Percentiles rank a stretch among this genome's conserved stretches.
Evolutionary conservation across 1,140 invertebrate species (phyloP).

Genomic region (Pectinophora gossypiella): DNA sequence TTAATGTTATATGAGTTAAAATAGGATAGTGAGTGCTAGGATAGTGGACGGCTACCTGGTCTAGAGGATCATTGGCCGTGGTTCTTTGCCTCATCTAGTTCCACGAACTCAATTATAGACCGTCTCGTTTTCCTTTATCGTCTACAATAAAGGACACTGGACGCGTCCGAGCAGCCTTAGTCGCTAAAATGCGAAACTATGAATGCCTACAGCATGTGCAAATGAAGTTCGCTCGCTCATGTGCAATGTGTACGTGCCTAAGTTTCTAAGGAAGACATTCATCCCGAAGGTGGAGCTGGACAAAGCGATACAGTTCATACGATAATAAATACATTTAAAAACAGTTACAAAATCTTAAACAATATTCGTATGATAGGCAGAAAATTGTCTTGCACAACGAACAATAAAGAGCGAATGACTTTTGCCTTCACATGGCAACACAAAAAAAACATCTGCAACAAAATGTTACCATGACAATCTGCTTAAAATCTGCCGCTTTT

Average conservation of each 20-base stretch:
- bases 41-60: not conserved
- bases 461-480: too few relatives aligned
- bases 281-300: not conserved
- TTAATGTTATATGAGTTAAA: slow-evolving; percentile 26
- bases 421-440: too few relatives aligned
- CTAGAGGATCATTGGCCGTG: not conserved
- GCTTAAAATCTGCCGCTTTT: too few relatives aligned
- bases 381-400: too few relatives aligned
- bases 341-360: too few relatives aligned
- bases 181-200: not conserved
- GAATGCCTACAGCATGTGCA: not conserved
- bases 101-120: too few relatives aligned
- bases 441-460: too few relatives aligned
- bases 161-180: not conserved
- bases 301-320: not conserved
- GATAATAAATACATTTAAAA: too few relatives aligned
- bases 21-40: not conserved
- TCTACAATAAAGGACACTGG: not conserved
- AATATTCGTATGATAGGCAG: too few relatives aligned
- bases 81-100: too few relatives aligned
- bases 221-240: slow-evolving; percentile 8
- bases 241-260: slow-evolving; percentile 2
- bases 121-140: not conserved
- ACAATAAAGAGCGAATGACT: too few relatives aligned
- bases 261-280: not conserved